Base-by-base conservation (phyloP, 2,113 vertebrate genomes). In the Hippoglossus stenolepis region DNA sequence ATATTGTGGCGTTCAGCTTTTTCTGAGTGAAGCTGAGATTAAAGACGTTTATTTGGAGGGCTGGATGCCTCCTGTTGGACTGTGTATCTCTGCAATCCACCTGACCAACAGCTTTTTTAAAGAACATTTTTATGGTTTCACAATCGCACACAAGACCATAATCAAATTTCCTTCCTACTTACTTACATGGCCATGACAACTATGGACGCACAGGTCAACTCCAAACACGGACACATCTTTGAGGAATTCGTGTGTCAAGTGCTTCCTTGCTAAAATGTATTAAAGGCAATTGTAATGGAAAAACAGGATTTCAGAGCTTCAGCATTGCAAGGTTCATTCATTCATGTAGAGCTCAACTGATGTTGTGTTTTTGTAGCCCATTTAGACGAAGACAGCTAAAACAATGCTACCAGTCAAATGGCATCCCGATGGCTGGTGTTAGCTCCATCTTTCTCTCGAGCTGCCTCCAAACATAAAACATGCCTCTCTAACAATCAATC, bases 401-500 rank as follows among this genome's bases (percentile, higher is more conserved):
- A 75, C 7, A 26, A 73, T 40, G 49, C 45, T 58, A 40, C 45
- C 12, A 51, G 61, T 60, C 49, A 31, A 31, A 31, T 31, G 31
- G 31, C 31, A 31, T 31, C 31, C 31, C 31, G 31, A 31, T 31
- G 31, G 31, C 7, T 31, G 31, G 31, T 31, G 31, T 31, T 31
- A 31, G 31, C 38, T 70, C 53, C 20, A 51, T 76, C 65, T 82
- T 72, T 47, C 45, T 73, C 47, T 65, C 3, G 15, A 59, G 11
- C 35, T 54, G 63, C 35, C 70, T 66, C 51, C 28, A 24, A 60
- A 82, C 60, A 59, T 70, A 79, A 83, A 78, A 85, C 71, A 66
- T 54, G 59, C 31, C 70, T 77, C 67, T 79, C 38, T 23, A 61
- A 61, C 79, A 74, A 87, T 84, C 81, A 84, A 54, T 86, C 77